Percentiles rank a stretch among this genome's conserved stretches.
These are phyloP conservation scores for Platypus cylindrus DNA, from an alignment of 2,888 invertebrate species.

Conservation along the genomic window DNA sequence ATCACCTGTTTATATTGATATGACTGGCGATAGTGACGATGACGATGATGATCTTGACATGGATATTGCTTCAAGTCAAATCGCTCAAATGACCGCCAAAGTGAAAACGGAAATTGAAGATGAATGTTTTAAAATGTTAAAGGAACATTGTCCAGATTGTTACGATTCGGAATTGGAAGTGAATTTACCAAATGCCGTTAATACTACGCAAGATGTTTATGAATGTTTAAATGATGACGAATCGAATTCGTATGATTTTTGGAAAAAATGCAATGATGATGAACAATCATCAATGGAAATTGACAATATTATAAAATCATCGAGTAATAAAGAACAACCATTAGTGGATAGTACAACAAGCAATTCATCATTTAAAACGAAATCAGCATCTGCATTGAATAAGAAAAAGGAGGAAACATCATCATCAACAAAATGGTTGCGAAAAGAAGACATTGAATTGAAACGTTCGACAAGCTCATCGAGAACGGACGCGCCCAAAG, in stretches of 20 bases:
- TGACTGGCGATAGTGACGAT: conserved; percentile 21
- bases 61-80: conserved; percentile 40
- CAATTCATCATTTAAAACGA: conserved; percentile 2
- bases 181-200: conserved; percentile 14
- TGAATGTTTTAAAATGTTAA: conserved; percentile 16
- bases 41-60: conserved; percentile 43
- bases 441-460: too few relatives aligned
- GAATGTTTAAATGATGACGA: conserved; percentile 7
- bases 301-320: not conserved
- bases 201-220: conserved; percentile 15
- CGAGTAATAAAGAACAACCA: not conserved
- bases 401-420: conserved; percentile 8
- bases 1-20: conserved; percentile 6
- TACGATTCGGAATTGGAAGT: conserved; percentile 25
- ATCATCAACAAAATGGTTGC: conserved; percentile 1
- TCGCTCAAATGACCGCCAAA: conserved; percentile 23
- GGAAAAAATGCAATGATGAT: not conserved
- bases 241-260: not conserved
- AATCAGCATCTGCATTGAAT: not conserved
- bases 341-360: not conserved
- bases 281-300: not conserved
- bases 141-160: conserved; percentile 18
- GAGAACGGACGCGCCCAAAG: conserved; percentile 1
- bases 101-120: conserved; percentile 15
- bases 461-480: too few relatives aligned